phyloP scores from a whole-genome alignment of 1,140 invertebrate genomes.

The Scaptomyza graminum region DNA sequence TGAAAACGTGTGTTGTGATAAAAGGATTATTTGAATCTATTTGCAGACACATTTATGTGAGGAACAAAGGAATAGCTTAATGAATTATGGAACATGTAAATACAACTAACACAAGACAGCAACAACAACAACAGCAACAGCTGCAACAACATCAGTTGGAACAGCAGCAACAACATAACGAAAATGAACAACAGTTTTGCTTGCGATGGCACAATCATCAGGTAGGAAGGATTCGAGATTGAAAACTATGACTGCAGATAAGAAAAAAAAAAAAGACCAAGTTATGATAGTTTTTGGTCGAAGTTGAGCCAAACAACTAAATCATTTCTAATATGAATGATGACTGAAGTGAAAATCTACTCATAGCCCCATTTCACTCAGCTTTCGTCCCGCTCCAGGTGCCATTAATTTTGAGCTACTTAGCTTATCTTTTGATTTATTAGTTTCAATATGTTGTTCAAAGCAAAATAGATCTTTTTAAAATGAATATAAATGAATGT shows the following conservation, averaged over 20 bases:
- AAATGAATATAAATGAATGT: conserved; percentile 46
- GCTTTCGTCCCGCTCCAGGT: conserved; percentile 20
- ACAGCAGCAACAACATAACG: conserved; percentile 74
- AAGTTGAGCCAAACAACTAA: neutral
- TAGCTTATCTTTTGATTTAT: conserved; percentile 53
- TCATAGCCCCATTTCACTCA: conserved; percentile 6
- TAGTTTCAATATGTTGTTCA: conserved; percentile 32
- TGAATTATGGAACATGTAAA: conserved; percentile 83
- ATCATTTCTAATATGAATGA: neutral
- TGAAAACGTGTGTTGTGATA: conserved; percentile 15
- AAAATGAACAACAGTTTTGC: conserved; percentile 89
- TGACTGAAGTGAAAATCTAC: neutral
- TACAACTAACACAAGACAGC: conserved; percentile 65
- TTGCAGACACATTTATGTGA: conserved; percentile 61
- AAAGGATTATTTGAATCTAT: conserved; percentile 23
- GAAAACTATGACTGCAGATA: too few species aligned
- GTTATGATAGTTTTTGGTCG: neutral
- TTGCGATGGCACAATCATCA: conserved; percentile 93
- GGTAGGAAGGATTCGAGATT: conserved; percentile 83
- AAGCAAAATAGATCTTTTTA: conserved; percentile 7
- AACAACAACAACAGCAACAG: conserved; percentile 62
- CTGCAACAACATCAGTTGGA: conserved; percentile 68
- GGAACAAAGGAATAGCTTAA: conserved; percentile 44
- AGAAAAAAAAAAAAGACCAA: too few species aligned
- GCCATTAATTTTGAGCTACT: conserved; percentile 41